phyloP scores from a whole-genome alignment of 2,797 vertebrate species.

The Takifugu ocellatus region DNA sequence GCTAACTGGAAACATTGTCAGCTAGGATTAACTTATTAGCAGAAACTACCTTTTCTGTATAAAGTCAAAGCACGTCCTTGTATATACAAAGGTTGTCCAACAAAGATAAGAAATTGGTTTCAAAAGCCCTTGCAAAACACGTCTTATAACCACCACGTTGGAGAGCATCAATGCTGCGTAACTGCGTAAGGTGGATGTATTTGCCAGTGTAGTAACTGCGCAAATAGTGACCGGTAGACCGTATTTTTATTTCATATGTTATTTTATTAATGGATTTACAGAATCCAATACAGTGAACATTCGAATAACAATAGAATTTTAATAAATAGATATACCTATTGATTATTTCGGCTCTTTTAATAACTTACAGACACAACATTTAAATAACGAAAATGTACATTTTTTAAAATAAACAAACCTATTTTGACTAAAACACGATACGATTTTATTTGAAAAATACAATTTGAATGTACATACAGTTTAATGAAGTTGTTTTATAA shows the following conservation, averaged over 20 bases:
- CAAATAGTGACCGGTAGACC: not conserved
- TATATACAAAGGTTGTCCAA: conserved; percentile 14
- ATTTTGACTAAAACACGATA: too few species aligned
- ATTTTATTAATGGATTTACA: conserved; percentile 8
- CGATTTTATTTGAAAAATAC: too few species aligned
- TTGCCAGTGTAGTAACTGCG: conserved; percentile 7
- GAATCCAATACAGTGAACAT: too few species aligned
- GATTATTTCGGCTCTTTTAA: too few species aligned
- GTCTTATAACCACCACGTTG: conserved; percentile 52
- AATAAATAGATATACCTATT: too few species aligned
- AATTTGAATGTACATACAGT: too few species aligned
- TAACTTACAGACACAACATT: too few species aligned
- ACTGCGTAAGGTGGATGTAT: not conserved
- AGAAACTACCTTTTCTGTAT: not conserved
- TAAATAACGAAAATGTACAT: too few species aligned
- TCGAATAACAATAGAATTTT: too few species aligned
- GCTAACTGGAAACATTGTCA: conserved; percentile 73
- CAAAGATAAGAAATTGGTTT: not conserved
- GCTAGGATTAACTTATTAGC: conserved; percentile 19
- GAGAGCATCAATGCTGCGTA: conserved; percentile 28
- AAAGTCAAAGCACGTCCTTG: not conserved
- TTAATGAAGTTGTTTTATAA: too few species aligned
- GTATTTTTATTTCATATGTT: not conserved
- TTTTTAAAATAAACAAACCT: too few species aligned
- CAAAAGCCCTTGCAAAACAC: conserved; percentile 31